phyloP scores from a whole-genome alignment of 2,888 invertebrate species.

The Latrodectus hesperus region DNA sequence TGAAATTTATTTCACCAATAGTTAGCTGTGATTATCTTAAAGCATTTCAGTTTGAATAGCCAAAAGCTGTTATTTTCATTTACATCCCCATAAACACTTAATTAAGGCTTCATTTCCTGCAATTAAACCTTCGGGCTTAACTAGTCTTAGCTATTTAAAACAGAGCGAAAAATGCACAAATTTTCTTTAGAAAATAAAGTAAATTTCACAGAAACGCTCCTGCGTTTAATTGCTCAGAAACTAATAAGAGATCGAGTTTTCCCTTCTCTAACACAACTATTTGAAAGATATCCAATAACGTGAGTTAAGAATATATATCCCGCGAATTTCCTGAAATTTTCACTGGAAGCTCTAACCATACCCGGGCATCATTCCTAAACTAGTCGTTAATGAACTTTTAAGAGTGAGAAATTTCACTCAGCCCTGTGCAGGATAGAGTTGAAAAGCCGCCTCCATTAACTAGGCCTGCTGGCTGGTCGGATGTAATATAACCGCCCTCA shows the following conservation, averaged over 20 bases:
- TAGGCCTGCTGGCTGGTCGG: background rate
- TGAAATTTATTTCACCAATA: too few relatives aligned
- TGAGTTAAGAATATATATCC: constrained; percentile 7
- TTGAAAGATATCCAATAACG: background rate
- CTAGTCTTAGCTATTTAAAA: too few relatives aligned
- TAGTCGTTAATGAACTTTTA: constrained; percentile 53
- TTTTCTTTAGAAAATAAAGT: too few relatives aligned
- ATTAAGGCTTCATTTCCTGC: too few relatives aligned
- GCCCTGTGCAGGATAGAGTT: background rate
- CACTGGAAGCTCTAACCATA: constrained; percentile 15
- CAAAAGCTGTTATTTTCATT: too few relatives aligned
- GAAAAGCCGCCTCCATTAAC: constrained; percentile 10
- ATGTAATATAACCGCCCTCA: constrained; percentile 27
- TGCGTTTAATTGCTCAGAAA: background rate
- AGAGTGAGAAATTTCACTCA: constrained; percentile 28
- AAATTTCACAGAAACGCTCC: too few relatives aligned
- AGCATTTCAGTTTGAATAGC: too few relatives aligned
- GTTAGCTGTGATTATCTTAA: too few relatives aligned
- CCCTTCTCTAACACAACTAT: background rate
- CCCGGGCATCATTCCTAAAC: constrained; percentile 36
- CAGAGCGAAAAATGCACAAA: too few relatives aligned
- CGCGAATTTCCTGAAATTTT: background rate
- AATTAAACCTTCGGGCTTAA: too few relatives aligned
- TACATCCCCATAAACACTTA: too few relatives aligned
- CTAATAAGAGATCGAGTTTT: background rate